phyloP scores from a whole-genome alignment of 2,888 invertebrate species.

The Chesias legatella region DNA sequence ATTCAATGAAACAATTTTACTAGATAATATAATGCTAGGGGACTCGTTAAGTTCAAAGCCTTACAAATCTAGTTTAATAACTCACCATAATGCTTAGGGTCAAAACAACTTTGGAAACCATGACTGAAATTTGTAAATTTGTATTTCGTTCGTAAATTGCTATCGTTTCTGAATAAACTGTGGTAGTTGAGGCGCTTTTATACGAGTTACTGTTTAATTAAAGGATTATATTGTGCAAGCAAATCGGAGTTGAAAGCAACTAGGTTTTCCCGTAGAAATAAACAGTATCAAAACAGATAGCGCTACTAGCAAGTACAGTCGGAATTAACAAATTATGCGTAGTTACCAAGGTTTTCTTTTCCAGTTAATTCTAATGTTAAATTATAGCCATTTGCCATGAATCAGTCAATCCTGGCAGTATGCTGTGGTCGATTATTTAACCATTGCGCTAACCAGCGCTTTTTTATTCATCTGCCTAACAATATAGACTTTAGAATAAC shows the following conservation, averaged over 20 bases:
- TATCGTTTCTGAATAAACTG: slow-evolving; percentile 36
- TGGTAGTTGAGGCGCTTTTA: slow-evolving; percentile 45
- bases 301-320: slow-evolving; percentile 33
- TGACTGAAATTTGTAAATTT: slow-evolving; percentile 41
- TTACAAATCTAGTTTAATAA: slow-evolving; percentile 20
- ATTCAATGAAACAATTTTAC: no score
- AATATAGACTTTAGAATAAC: no score
- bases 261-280: slow-evolving; percentile 63
- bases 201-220: slow-evolving; percentile 49
- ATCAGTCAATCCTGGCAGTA: no score
- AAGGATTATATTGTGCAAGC: slow-evolving; percentile 43
- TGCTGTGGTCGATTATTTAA: no score
- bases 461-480: no score
- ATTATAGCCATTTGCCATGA: no score
- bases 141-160: slow-evolving; percentile 38
- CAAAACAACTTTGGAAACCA: slow-evolving; percentile 59
- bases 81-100: slow-evolving; percentile 61
- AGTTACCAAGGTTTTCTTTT: no score
- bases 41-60: slow-evolving; percentile 4
- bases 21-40: no score
- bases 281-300: slow-evolving; percentile 52
- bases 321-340: no score
- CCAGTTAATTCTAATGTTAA: no score
- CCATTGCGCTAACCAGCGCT: no score
- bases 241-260: slow-evolving; percentile 32